phyloP scores from a whole-genome alignment of 2,113 vertebrate genomes.

The Lontra canadensis region DNA sequence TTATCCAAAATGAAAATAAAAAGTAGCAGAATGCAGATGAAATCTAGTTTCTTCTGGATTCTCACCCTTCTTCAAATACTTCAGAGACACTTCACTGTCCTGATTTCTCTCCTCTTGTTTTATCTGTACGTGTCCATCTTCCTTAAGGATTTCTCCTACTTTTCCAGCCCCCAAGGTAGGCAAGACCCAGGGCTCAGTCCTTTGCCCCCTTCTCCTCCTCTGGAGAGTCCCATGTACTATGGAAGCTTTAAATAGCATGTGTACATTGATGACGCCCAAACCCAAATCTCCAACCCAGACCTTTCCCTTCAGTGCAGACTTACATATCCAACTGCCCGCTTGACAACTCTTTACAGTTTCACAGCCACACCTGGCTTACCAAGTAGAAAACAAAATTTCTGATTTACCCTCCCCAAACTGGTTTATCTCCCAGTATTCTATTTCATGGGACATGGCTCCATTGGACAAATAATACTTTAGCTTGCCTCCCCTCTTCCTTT shows the following conservation, averaged over 20 bases:
- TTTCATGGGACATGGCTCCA: not conserved
- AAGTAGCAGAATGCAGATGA: not conserved
- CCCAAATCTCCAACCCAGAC: not conserved
- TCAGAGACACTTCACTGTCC: not conserved
- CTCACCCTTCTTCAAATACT: not conserved
- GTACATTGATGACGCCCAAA: not conserved
- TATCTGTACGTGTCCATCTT: not conserved
- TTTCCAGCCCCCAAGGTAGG: accelerated
- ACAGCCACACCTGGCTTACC: not conserved
- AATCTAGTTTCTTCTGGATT: not conserved
- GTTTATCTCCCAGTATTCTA: not conserved
- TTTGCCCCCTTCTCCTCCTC: not conserved
- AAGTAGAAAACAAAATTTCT: not conserved
- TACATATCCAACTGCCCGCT: not conserved
- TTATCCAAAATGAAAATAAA: not conserved
- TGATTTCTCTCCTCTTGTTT: not conserved
- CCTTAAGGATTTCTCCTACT: not conserved
- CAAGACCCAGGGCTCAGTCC: not conserved
- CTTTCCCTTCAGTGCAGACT: not conserved
- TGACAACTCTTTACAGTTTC: not conserved
- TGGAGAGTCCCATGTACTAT: not conserved
- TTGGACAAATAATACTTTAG: not conserved
- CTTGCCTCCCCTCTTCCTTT: not conserved
- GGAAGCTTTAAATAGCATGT: not conserved
- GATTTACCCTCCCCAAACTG: not conserved